phyloP scores from a whole-genome alignment of 2,888 invertebrate species.

The Chrysotoxum bicinctum region DNA sequence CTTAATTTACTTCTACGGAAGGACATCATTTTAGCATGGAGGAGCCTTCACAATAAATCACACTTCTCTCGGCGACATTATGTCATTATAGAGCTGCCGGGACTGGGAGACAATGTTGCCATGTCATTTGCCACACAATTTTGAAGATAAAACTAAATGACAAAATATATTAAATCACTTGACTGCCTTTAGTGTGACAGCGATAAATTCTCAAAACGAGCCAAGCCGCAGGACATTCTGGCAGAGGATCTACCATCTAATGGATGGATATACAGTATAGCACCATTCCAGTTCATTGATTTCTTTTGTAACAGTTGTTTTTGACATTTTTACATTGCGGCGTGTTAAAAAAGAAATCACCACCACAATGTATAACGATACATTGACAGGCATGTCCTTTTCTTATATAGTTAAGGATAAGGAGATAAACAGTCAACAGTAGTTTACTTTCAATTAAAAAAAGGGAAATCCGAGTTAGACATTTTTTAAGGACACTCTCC shows the following conservation, averaged over 20 bases:
- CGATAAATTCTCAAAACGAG: constrained; percentile 65
- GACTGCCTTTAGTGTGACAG: constrained; percentile 55
- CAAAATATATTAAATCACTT: constrained; percentile 73
- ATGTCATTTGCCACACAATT: constrained; percentile 66
- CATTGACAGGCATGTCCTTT: constrained; percentile 63
- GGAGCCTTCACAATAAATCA: constrained; percentile 57
- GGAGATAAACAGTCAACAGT: constrained; percentile 41
- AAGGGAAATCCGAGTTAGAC: constrained; percentile 40
- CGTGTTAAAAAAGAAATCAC: constrained; percentile 54
- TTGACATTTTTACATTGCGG: constrained; percentile 80
- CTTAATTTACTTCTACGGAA: constrained; percentile 1
- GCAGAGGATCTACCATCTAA: constrained; percentile 36
- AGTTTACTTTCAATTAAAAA: constrained; percentile 71
- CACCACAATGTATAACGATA: constrained; percentile 56
- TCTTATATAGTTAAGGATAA: constrained; percentile 2
- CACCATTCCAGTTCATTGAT: constrained; percentile 82
- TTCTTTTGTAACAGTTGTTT: constrained; percentile 82
- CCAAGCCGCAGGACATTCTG: constrained; percentile 23
- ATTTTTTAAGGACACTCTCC: constrained; percentile 45
- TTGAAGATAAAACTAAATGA: constrained; percentile 65
- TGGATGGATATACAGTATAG: constrained; percentile 32
- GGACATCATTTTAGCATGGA: constrained; percentile 11
- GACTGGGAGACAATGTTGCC: constrained; percentile 40
- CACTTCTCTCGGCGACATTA: constrained; percentile 22
- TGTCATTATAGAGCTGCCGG: constrained; percentile 48